Evolutionary conservation across 2,113 vertebrate genomes (phyloP).

Genomic region (Cygnus atratus): DNA sequence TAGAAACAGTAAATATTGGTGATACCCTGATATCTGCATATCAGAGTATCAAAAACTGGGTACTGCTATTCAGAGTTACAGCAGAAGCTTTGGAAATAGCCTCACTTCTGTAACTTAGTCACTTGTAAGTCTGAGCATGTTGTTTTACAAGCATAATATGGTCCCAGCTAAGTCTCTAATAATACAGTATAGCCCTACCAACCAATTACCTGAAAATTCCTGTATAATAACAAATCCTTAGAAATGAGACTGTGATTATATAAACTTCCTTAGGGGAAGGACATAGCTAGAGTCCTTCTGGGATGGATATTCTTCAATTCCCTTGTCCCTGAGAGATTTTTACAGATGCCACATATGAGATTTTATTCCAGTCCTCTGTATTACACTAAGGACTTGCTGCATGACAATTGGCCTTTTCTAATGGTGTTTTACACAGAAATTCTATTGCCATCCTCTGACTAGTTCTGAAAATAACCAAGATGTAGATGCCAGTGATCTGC

Average conservation of each 20-base stretch:
- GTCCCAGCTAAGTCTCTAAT: neutral
- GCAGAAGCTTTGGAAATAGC: neutral
- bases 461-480: neutral
- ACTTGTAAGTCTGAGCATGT: neutral
- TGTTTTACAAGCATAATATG: neutral
- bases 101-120: neutral
- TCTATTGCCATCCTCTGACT: neutral
- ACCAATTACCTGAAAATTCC: neutral
- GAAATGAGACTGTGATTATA: neutral
- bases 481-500: neutral
- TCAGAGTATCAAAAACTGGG: neutral
- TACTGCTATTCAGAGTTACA: neutral
- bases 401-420: neutral
- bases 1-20: neutral
- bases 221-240: neutral
- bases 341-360: neutral
- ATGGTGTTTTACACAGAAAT: neutral
- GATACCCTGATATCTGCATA: neutral
- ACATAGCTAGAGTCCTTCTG: neutral
- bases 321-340: neutral
- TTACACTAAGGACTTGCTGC: neutral
- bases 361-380: neutral
- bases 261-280: neutral
- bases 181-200: neutral
- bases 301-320: neutral